Percentiles rank a stretch among this genome's conserved stretches.
Evolutionary conservation across 2,113 vertebrate species (phyloP).

Genomic region (Atrichornis clamosus): DNA sequence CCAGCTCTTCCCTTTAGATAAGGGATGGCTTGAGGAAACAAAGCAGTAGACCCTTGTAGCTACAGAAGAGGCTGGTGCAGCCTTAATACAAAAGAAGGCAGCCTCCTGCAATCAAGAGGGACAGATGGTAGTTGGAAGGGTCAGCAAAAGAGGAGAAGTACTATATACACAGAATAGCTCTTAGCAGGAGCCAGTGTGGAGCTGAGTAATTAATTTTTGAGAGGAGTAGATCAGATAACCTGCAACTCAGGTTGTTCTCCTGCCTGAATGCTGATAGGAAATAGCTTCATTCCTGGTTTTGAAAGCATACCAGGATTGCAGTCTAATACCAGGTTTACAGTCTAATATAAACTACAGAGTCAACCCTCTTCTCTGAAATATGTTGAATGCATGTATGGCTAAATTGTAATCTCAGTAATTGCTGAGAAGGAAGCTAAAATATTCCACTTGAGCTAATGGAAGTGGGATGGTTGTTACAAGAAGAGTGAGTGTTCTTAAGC

Average conservation of each 20-base stretch:
- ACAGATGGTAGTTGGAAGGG: not conserved
- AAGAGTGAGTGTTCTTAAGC: not conserved
- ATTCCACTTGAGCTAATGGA: slow-evolving; percentile 1
- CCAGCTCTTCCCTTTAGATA: not conserved
- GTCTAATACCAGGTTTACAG: not conserved
- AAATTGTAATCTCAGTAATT: not conserved
- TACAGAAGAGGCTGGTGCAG: not conserved
- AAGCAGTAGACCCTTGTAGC: not conserved
- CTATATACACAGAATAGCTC: not conserved
- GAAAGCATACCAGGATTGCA: not conserved
- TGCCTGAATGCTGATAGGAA: not conserved
- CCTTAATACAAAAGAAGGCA: not conserved
- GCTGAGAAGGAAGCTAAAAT: not conserved
- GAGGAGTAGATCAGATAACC: not conserved
- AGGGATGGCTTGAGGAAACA: not conserved
- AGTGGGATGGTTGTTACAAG: not conserved
- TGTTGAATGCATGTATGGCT: not conserved
- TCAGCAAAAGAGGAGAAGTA: not conserved
- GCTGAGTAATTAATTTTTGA: not conserved
- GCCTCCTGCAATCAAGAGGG: not conserved
- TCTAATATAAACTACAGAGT: not conserved
- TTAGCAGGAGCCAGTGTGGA: not conserved
- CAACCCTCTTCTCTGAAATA: not conserved
- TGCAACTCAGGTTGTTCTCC: not conserved
- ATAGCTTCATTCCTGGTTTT: not conserved